phyloP scores from a whole-genome alignment of 1,140 invertebrate genomes.

The Brachionus sp. region DNA sequence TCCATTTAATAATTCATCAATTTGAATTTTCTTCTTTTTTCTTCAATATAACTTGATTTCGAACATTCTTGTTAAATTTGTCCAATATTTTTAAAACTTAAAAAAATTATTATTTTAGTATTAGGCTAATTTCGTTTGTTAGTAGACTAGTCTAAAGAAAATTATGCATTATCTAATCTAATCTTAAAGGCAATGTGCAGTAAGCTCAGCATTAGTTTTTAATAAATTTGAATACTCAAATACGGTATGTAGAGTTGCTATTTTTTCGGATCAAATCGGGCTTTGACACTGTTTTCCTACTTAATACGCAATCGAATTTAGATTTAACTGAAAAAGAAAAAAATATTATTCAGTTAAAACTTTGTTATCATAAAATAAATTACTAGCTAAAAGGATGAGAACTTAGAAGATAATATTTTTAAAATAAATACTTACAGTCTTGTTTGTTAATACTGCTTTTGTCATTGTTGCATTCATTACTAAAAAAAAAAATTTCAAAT shows the following conservation, averaged over 20 bases:
- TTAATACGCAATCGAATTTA: not conserved
- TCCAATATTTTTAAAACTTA: conserved; percentile 26
- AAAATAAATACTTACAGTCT: conserved; percentile 5
- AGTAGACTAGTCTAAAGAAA: not conserved
- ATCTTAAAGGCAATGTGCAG: not conserved
- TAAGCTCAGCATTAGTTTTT: conserved; percentile 39
- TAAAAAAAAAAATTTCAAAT: too few relatives aligned
- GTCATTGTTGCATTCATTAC: not conserved
- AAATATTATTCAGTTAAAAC: not conserved
- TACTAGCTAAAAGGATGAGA: too few relatives aligned
- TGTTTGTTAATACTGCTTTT: conserved; percentile 40
- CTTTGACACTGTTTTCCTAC: not conserved
- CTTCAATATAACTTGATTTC: not conserved
- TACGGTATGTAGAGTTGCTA: conserved; percentile 9
- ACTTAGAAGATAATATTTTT: too few relatives aligned
- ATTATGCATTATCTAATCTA: not conserved
- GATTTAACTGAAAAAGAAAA: not conserved
- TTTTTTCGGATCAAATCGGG: not conserved
- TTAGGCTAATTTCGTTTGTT: not conserved
- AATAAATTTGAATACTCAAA: conserved; percentile 29
- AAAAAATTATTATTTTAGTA: not conserved
- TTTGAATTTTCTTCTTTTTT: conserved; percentile 4
- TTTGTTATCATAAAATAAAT: not conserved
- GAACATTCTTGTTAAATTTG: conserved; percentile 20
- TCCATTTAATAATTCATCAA: not conserved